These are phyloP conservation scores for Drosophila picticornis DNA, from an alignment of 2,888 invertebrate genomes.

Conservation along the genomic window DNA sequence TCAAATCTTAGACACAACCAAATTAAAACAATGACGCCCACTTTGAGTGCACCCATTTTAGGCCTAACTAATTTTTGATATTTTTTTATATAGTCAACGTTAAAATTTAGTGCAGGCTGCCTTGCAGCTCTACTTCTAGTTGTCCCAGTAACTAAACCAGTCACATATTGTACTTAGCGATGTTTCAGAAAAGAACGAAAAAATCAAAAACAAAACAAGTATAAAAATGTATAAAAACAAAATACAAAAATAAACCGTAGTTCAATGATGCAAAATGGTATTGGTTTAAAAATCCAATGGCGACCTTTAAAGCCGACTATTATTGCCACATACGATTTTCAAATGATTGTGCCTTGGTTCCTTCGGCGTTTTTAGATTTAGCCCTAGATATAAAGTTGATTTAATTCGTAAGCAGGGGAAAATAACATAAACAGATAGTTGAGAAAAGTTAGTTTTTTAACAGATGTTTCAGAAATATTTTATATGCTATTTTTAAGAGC, in stretches of 20 bases:
- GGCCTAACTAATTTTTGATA: constrained; percentile 58
- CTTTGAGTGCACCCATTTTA: constrained; percentile 23
- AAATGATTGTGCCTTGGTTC: constrained; percentile 79
- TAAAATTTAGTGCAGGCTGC: constrained; percentile 45
- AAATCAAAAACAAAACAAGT: constrained; percentile 5
- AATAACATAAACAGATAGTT: neutral
- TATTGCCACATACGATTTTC: constrained; percentile 55
- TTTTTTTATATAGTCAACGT: constrained; percentile 65
- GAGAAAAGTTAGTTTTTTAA: constrained; percentile 48
- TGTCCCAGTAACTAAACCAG: constrained; percentile 19
- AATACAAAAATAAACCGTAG: constrained; percentile 14
- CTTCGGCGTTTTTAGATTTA: constrained; percentile 69
- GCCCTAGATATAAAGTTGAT: constrained; percentile 60
- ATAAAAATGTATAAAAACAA: neutral
- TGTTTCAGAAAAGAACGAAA: constrained; percentile 42
- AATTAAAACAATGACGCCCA: constrained; percentile 2
- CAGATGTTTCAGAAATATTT: constrained; percentile 58
- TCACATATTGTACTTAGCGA: constrained; percentile 28
- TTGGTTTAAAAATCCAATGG: constrained; percentile 7
- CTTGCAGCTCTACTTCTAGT: constrained; percentile 46
- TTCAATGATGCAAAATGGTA: constrained; percentile 28
- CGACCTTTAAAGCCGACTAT: constrained; percentile 6
- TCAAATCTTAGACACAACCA: constrained; percentile 3
- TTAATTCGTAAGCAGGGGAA: constrained; percentile 52
- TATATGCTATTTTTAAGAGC: constrained; percentile 60